A percentile compares a stretch with the other conserved stretches of the same genome.
Evolutionary conservation across 2,888 invertebrate species (phyloP).

Genomic region (Ceramica pisi): DNA sequence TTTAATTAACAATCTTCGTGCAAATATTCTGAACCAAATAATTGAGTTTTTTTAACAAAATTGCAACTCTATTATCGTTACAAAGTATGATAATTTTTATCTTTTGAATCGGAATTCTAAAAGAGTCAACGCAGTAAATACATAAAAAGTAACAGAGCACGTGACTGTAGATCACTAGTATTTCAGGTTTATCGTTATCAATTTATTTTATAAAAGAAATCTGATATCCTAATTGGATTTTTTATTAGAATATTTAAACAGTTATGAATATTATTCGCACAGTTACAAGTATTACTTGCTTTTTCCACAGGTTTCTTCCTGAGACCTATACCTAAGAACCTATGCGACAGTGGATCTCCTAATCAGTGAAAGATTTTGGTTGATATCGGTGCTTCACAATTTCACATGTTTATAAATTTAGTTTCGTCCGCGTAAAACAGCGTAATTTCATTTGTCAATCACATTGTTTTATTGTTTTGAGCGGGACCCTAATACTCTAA

Average conservation of each 20-base stretch:
- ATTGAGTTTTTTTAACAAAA: neutral
- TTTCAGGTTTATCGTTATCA: slow-evolving; percentile 28
- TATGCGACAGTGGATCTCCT: neutral
- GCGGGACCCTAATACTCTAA: too few species aligned
- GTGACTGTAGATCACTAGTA: slow-evolving; percentile 13
- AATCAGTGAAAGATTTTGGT: too few species aligned
- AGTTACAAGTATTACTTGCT: neutral
- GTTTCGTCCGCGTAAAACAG: too few species aligned
- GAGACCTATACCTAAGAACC: neutral
- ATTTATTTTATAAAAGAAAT: slow-evolving; percentile 34
- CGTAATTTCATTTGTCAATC: too few species aligned
- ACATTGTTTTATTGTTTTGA: too few species aligned
- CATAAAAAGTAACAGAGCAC: slow-evolving; percentile 6
- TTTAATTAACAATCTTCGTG: neutral
- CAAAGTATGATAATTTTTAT: neutral
- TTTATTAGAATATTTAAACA: slow-evolving; percentile 22
- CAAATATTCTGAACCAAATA: neutral
- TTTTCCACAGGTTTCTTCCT: neutral
- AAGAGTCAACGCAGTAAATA: neutral
- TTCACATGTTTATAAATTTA: too few species aligned
- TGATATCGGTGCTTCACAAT: too few species aligned
- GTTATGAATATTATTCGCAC: neutral
- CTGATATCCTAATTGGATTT: slow-evolving; percentile 34
- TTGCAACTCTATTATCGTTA: neutral
- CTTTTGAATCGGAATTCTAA: neutral